Evolutionary conservation across 2,888 invertebrate genomes (phyloP), one percentile per base, ranked within the genome.

Genomic region (Himalopsyche anomala): DNA sequence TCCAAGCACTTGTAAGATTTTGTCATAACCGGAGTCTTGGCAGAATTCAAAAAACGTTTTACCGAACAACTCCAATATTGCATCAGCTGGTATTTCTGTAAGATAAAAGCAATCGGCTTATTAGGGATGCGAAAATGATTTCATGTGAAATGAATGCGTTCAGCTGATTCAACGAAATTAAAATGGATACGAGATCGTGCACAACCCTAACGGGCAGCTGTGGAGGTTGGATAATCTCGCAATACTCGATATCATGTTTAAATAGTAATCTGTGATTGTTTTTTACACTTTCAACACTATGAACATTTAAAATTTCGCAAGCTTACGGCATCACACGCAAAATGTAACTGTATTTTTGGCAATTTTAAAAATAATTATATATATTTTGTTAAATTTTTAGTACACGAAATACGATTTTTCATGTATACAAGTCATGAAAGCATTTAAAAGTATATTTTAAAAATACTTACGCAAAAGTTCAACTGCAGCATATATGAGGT

Each of bases 31-130:
- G 4, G 98, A 98, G 91, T 98, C 98, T 91, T 98, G 98, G 90
- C 98, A 99, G 90, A 98, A 98, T 91, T 98, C 98, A 91, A 98
- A 98, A 92, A 99, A 99, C 89, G 97, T 98, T 91, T 97, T 97
- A 0, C 99, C 99, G 90, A 99, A 98, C 5, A 97, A 92, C 91
- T 98, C 98, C 89, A 98, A 92, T 89, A 98, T 98, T 54, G 96
- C 96, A 90, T 97, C 96, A 0, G 98, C 98, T 54, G 98, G 98
- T 88, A 98, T 97, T 91, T 98, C 98, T 98, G 91, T 5, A 82
- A 82, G 15, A 51, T 15, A 15, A 51, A 0, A 4, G 0, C 3
- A 11, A 45, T 15, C 3, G 15, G 3, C 15, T 15, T 15, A 15
- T 15, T 51, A 15, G 3, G 28, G 28, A 28, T 28, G 28, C 28